Evolutionary conservation across 2,113 vertebrate species (phyloP).

Genomic region (Cephalopholis sonnerati): DNA sequence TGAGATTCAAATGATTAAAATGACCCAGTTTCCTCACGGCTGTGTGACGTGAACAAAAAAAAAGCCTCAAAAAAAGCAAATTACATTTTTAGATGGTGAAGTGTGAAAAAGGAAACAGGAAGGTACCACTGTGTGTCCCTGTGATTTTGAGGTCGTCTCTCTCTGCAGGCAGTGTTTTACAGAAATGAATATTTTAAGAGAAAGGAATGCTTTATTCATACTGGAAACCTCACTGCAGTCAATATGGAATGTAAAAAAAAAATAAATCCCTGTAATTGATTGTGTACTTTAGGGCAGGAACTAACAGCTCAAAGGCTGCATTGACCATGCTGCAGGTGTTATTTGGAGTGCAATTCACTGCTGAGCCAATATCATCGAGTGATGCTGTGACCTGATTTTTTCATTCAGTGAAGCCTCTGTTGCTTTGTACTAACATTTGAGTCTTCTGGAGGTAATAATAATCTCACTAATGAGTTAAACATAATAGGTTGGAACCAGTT

Average conservation of each 20-base stretch:
- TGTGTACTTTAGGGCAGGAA: background rate
- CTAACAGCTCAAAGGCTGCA: slow-evolving; percentile 21
- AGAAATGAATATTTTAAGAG: slow-evolving; percentile 26
- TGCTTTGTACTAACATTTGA: slow-evolving; percentile 1
- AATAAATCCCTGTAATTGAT: background rate
- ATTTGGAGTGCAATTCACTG: background rate
- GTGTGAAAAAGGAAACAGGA: slow-evolving; percentile 13
- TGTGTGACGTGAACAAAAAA: slow-evolving; percentile 17
- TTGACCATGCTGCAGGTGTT: background rate
- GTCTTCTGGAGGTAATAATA: background rate
- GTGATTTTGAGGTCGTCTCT: slow-evolving; percentile 26
- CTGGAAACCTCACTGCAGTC: slow-evolving; percentile 17
- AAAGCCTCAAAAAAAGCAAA: slow-evolving; percentile 47
- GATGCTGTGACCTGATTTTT: background rate
- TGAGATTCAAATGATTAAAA: slow-evolving; percentile 71
- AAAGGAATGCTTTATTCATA: background rate
- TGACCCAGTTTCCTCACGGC: slow-evolving; percentile 62
- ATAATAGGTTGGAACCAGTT: background rate
- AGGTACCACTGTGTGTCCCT: slow-evolving; percentile 19
- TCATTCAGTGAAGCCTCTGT: background rate
- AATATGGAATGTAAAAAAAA: background rate
- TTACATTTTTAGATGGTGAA: slow-evolving; percentile 32
- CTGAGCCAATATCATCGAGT: background rate
- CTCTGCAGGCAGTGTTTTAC: slow-evolving; percentile 16
- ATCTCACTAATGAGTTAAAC: background rate